Conservation (phyloP, 2,113 vertebrate species). For the Microcebus jonahi region DNA sequence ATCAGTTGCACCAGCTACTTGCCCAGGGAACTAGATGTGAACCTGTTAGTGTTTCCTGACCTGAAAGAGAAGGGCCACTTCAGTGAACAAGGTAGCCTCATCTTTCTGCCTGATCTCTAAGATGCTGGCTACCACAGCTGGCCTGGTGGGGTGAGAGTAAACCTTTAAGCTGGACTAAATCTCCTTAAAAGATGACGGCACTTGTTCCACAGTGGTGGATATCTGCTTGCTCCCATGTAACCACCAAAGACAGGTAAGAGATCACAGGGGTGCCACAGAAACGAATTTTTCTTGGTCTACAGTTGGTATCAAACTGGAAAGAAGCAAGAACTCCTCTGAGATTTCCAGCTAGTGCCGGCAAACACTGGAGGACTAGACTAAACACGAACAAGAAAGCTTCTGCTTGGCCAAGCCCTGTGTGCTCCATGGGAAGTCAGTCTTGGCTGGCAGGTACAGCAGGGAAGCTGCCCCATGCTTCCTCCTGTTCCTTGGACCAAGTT, state of each 20-base stretch:
- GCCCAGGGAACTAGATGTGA: not conserved
- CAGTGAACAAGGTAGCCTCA: not conserved
- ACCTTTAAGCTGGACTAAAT: not conserved
- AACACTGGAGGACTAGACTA: accelerated
- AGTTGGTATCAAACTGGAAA: not conserved
- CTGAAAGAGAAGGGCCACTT: not conserved
- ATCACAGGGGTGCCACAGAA: not conserved
- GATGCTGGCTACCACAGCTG: not conserved
- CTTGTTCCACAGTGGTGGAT: not conserved
- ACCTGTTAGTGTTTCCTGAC: not conserved
- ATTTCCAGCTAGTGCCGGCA: not conserved
- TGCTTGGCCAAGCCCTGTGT: too few relatives aligned
- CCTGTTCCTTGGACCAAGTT: not conserved
- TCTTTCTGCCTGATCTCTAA: not conserved
- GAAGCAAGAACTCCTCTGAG: not conserved
- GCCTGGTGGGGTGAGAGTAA: not conserved
- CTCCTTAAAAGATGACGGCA: not conserved
- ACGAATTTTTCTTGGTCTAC: not conserved
- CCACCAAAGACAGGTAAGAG: too few relatives aligned
- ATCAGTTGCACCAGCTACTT: not conserved
- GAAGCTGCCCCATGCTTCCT: accelerated
- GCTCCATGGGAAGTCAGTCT: not conserved
- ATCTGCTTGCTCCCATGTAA: not conserved
- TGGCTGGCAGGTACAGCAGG: accelerated
- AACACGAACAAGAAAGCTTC: not conserved